Evolutionary conservation across 2,113 vertebrate species (phyloP).

Genomic region (Brachypodius melanocephalos): DNA sequence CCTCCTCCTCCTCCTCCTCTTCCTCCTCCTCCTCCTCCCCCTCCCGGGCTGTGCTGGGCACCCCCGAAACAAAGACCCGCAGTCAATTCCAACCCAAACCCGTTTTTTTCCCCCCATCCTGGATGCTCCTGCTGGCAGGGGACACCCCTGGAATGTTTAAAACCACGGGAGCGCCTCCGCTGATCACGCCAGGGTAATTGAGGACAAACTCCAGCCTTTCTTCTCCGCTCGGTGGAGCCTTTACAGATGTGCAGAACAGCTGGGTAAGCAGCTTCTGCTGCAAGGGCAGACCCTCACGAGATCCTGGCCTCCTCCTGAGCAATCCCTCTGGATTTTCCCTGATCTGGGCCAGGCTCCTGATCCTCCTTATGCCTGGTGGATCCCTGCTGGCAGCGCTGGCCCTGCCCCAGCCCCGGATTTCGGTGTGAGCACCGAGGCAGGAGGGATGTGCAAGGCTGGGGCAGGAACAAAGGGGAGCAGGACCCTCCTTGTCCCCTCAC

Average conservation of each 20-base stretch:
- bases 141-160: background rate
- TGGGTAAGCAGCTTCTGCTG: background rate
- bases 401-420: background rate
- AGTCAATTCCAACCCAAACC: background rate
- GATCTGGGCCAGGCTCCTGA: background rate
- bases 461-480: background rate
- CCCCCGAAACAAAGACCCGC: background rate
- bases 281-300: background rate
- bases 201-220: background rate
- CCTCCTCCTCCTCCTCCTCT: background rate
- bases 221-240: background rate
- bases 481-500: fast-evolving
- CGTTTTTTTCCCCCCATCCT: fast-evolving
- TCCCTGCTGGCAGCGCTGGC: background rate
- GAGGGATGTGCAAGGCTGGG: background rate
- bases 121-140: background rate
- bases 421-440: fast-evolving
- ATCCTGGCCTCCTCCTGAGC: background rate
- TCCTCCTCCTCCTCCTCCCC: background rate
- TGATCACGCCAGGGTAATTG: fast-evolving
- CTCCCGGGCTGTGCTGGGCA: fast-evolving
- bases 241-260: background rate
- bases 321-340: background rate
- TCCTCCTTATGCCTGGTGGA: background rate
- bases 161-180: fast-evolving